Evolutionary conservation across 2,113 vertebrate species (phyloP).

Genomic region (Athene cunicularia): DNA sequence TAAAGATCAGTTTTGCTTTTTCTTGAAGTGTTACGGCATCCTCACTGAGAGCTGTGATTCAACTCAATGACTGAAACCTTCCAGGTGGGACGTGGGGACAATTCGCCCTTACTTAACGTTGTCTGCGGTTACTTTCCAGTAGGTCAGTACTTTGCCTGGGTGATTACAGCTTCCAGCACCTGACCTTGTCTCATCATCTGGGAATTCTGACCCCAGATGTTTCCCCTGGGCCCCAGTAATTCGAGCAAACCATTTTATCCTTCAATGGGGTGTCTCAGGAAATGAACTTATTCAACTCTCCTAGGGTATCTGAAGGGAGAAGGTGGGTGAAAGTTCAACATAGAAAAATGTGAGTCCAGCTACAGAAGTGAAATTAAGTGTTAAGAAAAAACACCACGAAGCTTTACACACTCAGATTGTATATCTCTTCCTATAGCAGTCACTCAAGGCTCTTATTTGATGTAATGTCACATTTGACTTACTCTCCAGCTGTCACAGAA

Average conservation of each 20-base stretch:
- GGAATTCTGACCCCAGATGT: background rate
- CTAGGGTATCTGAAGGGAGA: background rate
- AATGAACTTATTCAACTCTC: background rate
- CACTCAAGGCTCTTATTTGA: slow-evolving; percentile 25
- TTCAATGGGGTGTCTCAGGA: background rate
- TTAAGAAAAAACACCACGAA: background rate
- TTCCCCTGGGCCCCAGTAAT: background rate
- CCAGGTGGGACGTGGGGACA: background rate
- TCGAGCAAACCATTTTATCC: background rate
- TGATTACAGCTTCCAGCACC: background rate
- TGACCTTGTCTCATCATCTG: background rate
- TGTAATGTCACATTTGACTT: slow-evolving; percentile 13
- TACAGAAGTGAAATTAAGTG: background rate
- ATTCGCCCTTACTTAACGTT: background rate
- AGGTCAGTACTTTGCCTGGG: background rate
- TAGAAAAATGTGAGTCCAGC: background rate
- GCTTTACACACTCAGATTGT: background rate
- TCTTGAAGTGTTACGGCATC: background rate
- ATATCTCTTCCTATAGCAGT: background rate
- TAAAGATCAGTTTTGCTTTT: background rate
- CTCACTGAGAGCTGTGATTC: background rate
- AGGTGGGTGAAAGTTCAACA: background rate
- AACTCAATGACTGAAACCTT: background rate
- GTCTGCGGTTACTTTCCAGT: background rate
- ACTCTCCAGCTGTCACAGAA: background rate